phyloP scores from a whole-genome alignment of 2,113 vertebrate genomes.

The Turnix velox region DNA sequence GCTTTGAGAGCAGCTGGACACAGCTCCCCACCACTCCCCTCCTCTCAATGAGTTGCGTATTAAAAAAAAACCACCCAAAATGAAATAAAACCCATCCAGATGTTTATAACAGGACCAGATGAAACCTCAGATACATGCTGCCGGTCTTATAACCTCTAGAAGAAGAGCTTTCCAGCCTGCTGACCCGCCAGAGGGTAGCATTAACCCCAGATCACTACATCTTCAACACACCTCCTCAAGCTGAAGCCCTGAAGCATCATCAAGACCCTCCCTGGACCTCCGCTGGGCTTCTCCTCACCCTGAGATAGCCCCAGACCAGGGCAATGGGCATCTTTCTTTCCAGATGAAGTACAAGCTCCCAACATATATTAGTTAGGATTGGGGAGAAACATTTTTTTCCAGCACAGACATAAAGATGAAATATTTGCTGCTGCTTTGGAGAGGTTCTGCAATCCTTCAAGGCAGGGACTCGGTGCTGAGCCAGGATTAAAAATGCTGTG shows the following conservation, averaged over 20 bases:
- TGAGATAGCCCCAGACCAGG: fast-evolving
- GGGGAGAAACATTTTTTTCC: background rate
- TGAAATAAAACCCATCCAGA: background rate
- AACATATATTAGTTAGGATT: fast-evolving
- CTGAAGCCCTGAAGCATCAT: background rate
- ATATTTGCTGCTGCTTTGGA: background rate
- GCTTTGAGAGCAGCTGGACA: background rate
- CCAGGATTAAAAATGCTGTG: background rate
- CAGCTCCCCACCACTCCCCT: fast-evolving
- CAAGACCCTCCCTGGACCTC: background rate
- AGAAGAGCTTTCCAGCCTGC: background rate
- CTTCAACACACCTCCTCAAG: background rate
- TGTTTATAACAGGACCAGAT: background rate
- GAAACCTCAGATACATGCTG: background rate
- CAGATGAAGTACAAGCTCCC: background rate
- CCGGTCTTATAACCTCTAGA: fast-evolving
- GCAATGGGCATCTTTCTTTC: background rate
- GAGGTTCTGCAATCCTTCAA: background rate
- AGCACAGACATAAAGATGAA: background rate
- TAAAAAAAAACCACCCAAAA: background rate
- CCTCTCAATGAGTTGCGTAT: background rate
- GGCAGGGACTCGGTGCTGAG: background rate
- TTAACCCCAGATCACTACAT: background rate
- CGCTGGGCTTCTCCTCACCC: fast-evolving
- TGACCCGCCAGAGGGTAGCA: background rate